Evolutionary conservation across 1,140 invertebrate genomes (phyloP), one percentile per base, ranked within the genome.

Genomic region (Anagrus nilaparvatae): DNA sequence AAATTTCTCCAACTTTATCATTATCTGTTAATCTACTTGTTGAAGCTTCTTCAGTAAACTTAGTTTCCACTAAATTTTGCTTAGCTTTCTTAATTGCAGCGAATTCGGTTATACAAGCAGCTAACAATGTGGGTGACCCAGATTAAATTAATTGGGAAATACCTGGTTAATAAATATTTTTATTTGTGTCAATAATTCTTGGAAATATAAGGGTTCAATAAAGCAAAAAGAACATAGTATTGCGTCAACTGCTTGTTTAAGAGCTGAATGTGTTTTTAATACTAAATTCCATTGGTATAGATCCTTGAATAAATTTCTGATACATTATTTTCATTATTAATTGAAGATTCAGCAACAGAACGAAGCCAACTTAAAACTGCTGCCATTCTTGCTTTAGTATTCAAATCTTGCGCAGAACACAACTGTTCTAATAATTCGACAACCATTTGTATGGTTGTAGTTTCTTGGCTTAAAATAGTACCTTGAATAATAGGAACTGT

Each of bases 191-290:
- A 92, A 59, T 7, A 92, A 60, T 44, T 79, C 69, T 17, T 75
- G 77, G 49, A 89, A 91, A 16, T 86, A 66, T 31, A 79, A 76
- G 0, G 87, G 81, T 46, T 79, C 75, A 20, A 89, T 84, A 58
- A 81, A 83, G 58, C 87, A 93, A 47, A 90, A 72, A 1, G 87
- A 81, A 56, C 88, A 93, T 10, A 94, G 61, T 5, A 89, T 73
- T 51, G 79, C 72, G 58, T 86, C 84, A 2, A 91, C 67, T 2
- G 87, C 75, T 55, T 79, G 77, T 66, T 92, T 93, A 28, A 92
- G 63, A 2, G 81, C 74, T 18, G 76, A 75, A 28, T 77, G 72
- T 8, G 75, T 73, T 30, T 74, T 72, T 30, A 86, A 66, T 4
- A 71, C 63, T 13, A 76, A 69, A 6, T 84, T 79, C 81, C 88